phyloP scores from a whole-genome alignment of 2,797 vertebrate species.

The Sebastes steindachneri region DNA sequence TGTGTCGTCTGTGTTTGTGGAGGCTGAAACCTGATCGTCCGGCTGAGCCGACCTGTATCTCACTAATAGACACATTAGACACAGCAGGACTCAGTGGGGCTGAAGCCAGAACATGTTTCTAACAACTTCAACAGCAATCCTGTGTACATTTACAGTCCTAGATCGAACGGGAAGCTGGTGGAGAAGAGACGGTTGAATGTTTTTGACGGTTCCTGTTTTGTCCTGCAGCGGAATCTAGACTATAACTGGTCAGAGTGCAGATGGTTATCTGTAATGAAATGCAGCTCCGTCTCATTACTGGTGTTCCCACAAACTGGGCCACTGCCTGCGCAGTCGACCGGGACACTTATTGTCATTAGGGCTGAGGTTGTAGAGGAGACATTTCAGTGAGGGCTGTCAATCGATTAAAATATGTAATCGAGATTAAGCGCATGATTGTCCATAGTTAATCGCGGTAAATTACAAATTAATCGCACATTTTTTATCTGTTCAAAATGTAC shows the following conservation, averaged over 20 bases:
- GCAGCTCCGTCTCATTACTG: neutral
- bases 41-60: neutral
- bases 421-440: fast-evolving
- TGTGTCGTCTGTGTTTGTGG: neutral
- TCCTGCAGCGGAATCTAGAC: neutral
- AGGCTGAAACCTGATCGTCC: constrained; percentile 41
- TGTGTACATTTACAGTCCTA: neutral
- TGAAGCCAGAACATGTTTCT: neutral
- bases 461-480: no score
- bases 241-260: no score
- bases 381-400: neutral
- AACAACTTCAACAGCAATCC: neutral
- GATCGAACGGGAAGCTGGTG: neutral
- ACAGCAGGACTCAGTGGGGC: neutral
- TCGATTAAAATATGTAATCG: no score
- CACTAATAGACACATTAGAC: neutral
- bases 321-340: neutral
- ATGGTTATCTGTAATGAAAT: constrained; percentile 12
- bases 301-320: neutral
- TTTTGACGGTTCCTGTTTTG: neutral
- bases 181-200: neutral
- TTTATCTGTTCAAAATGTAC: no score
- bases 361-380: neutral
- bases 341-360: neutral
- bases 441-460: no score